phyloP scores from a whole-genome alignment of 2,113 vertebrate genomes.

The Nicator chloris region DNA sequence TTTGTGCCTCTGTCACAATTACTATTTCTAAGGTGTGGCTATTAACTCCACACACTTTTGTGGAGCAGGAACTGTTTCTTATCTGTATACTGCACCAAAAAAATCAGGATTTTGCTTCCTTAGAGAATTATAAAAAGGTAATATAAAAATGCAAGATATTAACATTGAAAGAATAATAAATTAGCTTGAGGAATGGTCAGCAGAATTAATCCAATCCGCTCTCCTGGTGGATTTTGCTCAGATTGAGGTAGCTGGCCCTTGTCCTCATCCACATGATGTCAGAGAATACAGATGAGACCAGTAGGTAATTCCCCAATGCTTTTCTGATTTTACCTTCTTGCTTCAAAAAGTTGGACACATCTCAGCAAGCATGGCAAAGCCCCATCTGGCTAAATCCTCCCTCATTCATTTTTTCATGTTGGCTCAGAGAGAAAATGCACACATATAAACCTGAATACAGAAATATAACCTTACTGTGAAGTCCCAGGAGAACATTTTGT shows the following conservation, averaged over 20 bases:
- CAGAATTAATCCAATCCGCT: not conserved
- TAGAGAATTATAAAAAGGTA: not conserved
- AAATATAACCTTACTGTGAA: conserved; percentile 5
- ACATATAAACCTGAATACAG: not conserved
- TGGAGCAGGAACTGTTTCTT: not conserved
- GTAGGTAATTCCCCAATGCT: not conserved
- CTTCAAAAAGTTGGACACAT: not conserved
- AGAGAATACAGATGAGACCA: not conserved
- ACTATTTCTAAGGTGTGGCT: not conserved
- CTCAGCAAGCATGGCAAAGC: not conserved
- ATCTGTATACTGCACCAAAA: not conserved
- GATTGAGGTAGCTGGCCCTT: not conserved
- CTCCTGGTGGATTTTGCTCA: not conserved
- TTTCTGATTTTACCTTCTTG: not conserved
- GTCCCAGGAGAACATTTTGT: not conserved
- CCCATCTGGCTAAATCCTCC: not conserved
- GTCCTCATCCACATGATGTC: fast-evolving
- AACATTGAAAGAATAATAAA: not conserved
- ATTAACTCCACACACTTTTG: not conserved
- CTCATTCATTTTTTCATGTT: not conserved
- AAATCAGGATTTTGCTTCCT: not conserved
- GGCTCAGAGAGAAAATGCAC: not conserved
- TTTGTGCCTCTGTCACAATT: not conserved
- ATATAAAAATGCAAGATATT: not conserved
- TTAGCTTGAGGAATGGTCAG: not conserved